phyloP scores from a whole-genome alignment of 2,113 vertebrate species.

The Mesitornis unicolor region DNA sequence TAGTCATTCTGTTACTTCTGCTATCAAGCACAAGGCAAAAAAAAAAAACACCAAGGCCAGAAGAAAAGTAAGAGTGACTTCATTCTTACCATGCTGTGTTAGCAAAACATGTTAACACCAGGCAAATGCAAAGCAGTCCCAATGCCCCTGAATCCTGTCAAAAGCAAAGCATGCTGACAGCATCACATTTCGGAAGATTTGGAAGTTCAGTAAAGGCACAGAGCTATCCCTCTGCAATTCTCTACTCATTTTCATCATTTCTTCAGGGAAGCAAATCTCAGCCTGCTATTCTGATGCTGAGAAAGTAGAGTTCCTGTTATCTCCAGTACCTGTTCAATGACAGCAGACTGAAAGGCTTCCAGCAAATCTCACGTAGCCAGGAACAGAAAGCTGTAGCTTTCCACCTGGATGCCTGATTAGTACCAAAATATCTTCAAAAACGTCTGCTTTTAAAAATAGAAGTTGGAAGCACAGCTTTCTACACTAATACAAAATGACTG shows the following conservation, averaged over 20 bases:
- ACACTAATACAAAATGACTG: not conserved
- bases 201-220: not conserved
- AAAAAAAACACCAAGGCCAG: not conserved
- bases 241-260: not conserved
- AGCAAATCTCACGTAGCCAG: not conserved
- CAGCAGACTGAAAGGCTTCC: not conserved
- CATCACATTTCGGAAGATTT: not conserved
- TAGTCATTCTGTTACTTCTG: not conserved
- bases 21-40: not conserved
- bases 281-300: not conserved
- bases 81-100: not conserved
- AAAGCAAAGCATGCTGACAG: not conserved
- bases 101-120: not conserved
- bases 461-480: not conserved
- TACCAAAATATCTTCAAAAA: slow-evolving; percentile 22
- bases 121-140: not conserved
- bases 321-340: not conserved
- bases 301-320: not conserved
- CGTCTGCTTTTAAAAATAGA: slow-evolving; percentile 19
- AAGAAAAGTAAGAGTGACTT: not conserved
- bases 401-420: not conserved
- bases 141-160: not conserved
- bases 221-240: not conserved
- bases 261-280: not conserved
- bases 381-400: not conserved